Conservation (phyloP, 2,888 invertebrate genomes). For the Pasiphila rectangulata region DNA sequence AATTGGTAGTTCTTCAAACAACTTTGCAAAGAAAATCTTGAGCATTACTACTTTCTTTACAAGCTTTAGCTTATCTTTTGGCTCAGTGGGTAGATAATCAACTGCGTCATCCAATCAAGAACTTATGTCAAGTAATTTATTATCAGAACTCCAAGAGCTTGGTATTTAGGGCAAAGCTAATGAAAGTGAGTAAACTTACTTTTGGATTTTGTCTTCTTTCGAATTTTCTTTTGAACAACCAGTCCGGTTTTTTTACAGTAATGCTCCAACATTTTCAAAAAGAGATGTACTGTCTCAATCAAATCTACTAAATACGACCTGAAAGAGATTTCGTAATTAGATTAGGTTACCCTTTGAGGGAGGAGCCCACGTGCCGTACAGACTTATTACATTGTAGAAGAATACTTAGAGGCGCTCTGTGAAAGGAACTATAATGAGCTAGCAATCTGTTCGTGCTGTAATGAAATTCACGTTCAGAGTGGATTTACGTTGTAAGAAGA, state of each 20-base stretch:
- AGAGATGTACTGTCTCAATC: conserved; percentile 93
- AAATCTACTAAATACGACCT: conserved; percentile 92
- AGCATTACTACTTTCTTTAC: conserved; percentile 20
- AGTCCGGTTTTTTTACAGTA: conserved; percentile 83
- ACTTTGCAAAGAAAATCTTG: conserved; percentile 14
- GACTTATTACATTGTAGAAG: not conserved
- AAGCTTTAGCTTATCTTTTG: conserved; percentile 23
- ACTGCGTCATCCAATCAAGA: conserved; percentile 31
- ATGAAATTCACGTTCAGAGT: not conserved
- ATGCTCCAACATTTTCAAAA: conserved; percentile 92
- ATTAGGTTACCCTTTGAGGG: conserved; percentile 7
- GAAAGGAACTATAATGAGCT: not conserved
- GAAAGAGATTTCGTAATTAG: conserved; percentile 36
- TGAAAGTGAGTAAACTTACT: conserved; percentile 56
- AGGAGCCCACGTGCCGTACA: not conserved
- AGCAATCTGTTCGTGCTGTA: not conserved
- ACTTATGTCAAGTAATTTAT: conserved; percentile 33
- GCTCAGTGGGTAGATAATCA: conserved; percentile 26
- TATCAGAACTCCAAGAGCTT: conserved; percentile 14
- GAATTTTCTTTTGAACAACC: conserved; percentile 86
- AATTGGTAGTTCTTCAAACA: conserved; percentile 14
- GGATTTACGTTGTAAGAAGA: not conserved
- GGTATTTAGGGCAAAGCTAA: conserved; percentile 28
- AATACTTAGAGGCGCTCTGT: not conserved
- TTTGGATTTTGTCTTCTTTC: conserved; percentile 71